phyloP scores from a whole-genome alignment of 2,888 invertebrate genomes.

The Polymixis flavicincta region DNA sequence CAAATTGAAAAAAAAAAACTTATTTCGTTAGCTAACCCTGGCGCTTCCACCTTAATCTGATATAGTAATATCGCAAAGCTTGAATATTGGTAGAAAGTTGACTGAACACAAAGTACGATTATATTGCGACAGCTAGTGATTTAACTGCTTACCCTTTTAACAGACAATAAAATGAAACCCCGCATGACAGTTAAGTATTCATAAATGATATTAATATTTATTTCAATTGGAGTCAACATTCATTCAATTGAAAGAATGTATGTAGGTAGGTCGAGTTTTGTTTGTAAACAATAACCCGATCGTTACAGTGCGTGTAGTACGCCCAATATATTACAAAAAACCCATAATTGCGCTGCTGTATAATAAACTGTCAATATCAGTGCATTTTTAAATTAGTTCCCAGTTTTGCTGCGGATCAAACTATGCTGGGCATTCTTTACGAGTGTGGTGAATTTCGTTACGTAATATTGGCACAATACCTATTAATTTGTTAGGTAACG shows the following conservation, averaged over 20 bases:
- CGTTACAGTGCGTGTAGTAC: background rate
- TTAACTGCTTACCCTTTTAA: background rate
- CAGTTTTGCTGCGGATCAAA: conserved; percentile 4
- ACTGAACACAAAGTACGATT: background rate
- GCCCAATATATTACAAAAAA: background rate
- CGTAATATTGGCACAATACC: conserved; percentile 9
- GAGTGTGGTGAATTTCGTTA: conserved; percentile 35
- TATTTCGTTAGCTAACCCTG: too few relatives aligned
- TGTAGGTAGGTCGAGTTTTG: conserved; percentile 21
- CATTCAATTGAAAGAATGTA: conserved; percentile 18
- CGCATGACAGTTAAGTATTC: background rate
- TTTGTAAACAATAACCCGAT: conserved; percentile 26
- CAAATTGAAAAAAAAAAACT: too few relatives aligned
- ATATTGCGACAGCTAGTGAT: background rate
- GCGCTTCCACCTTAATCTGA: too few relatives aligned
- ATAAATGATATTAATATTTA: conserved; percentile 16
- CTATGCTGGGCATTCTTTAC: background rate
- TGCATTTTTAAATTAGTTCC: conserved; percentile 1
- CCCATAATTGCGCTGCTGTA: background rate
- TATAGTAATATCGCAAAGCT: background rate
- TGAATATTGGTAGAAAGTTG: background rate
- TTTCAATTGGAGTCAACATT: conserved; percentile 1
- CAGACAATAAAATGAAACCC: background rate
- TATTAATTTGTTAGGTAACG: conserved; percentile 15
- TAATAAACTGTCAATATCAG: background rate